Evolutionary conservation across 2,113 vertebrate genomes (phyloP).

Genomic region (Oxygymnocypris stewartii): DNA sequence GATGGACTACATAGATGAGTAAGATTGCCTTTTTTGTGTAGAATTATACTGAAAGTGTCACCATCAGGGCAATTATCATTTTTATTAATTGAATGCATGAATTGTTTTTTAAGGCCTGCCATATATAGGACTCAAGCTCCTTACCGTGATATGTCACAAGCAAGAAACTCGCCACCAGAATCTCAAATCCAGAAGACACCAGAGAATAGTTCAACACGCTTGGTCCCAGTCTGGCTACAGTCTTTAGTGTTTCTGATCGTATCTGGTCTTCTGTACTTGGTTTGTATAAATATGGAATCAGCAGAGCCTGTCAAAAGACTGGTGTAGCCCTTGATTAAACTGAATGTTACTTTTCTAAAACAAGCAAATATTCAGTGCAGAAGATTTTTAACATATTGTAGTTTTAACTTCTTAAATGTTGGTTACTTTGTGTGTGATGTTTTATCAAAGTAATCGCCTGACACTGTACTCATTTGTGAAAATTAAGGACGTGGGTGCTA

Average conservation of each 20-base stretch:
- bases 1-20: slow-evolving; percentile 58
- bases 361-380: no score
- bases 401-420: not conserved
- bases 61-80: not conserved
- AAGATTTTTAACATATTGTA: not conserved
- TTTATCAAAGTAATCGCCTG: not conserved
- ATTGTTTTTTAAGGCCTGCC: slow-evolving; percentile 16
- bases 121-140: slow-evolving; percentile 58
- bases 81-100: not conserved
- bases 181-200: slow-evolving; percentile 23
- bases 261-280: slow-evolving; percentile 66
- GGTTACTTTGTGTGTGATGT: not conserved
- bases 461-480: not conserved
- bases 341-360: not conserved
- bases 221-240: slow-evolving; percentile 73
- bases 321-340: slow-evolving; percentile 52
- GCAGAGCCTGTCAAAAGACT: slow-evolving; percentile 58
- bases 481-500: slow-evolving; percentile 1
- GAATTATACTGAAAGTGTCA: not conserved
- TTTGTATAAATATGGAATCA: slow-evolving; percentile 72
- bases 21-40: slow-evolving; percentile 51
- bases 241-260: slow-evolving; percentile 68
- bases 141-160: slow-evolving; percentile 49
- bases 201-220: slow-evolving; percentile 47
- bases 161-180: slow-evolving; percentile 35